Conservation (phyloP, 2,113 vertebrate species). For the Phyllostomus hastatus region DNA sequence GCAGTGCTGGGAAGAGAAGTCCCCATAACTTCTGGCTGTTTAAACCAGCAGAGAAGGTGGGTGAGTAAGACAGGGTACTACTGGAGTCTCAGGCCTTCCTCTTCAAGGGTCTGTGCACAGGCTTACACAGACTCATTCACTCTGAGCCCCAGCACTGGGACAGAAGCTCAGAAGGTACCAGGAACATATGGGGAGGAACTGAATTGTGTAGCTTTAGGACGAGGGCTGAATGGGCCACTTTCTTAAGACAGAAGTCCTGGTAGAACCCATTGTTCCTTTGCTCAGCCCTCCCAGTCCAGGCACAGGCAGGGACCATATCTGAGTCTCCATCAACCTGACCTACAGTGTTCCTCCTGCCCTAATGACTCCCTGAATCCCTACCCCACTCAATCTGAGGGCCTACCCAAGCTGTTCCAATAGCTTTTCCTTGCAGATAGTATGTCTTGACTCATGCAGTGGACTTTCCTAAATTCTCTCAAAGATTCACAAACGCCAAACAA, state of each 20-base stretch:
- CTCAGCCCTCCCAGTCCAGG: neutral
- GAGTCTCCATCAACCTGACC: neutral
- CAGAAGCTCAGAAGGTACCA: neutral
- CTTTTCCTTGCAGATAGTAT: neutral
- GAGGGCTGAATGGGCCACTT: neutral
- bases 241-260: neutral
- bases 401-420: neutral
- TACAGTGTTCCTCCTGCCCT: neutral
- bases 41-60: neutral
- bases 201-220: neutral
- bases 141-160: neutral
- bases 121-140: neutral
- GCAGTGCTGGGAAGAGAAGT: neutral
- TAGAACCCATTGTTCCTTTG: neutral
- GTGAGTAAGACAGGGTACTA: neutral
- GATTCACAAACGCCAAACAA: neutral
- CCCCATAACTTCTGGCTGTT: neutral
- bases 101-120: neutral
- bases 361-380: neutral
- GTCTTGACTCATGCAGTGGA: neutral
- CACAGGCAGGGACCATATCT: neutral
- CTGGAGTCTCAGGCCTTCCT: neutral
- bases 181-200: neutral
- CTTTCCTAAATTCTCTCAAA: neutral
- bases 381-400: neutral